Conservation (phyloP, 2,797 vertebrate species). For the Clarias laeviceps region DNA sequence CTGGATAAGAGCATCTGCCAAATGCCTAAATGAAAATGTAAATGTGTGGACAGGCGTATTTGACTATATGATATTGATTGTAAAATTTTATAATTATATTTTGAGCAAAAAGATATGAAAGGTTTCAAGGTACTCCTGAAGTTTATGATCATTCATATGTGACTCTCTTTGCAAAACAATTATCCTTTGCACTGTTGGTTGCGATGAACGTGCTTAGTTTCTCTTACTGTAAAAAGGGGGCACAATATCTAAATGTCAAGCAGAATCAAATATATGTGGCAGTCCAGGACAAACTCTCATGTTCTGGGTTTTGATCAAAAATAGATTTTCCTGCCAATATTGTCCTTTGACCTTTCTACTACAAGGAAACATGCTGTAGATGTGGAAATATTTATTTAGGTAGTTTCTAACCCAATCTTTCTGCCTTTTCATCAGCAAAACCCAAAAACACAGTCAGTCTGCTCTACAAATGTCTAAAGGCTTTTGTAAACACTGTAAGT, state of each 20-base stretch:
- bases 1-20: too few relatives aligned
- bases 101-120: neutral
- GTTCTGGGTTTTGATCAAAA: neutral
- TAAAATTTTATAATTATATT: neutral
- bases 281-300: neutral
- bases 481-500: neutral
- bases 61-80: neutral
- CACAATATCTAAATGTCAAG: neutral
- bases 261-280: neutral
- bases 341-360: neutral
- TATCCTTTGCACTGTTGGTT: neutral
- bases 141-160: neutral
- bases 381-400: neutral
- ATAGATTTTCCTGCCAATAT: neutral
- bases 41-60: neutral
- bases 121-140: neutral
- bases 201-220: neutral
- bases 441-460: neutral
- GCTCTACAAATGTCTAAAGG: neutral
- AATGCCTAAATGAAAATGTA: too few relatives aligned
- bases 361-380: neutral
- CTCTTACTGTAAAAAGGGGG: neutral
- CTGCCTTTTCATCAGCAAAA: neutral
- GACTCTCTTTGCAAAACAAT: neutral
- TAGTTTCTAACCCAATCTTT: neutral